These are phyloP conservation scores for Scaptomyza flava DNA, from an alignment of 2,888 invertebrate species.

Conservation along the genomic window DNA sequence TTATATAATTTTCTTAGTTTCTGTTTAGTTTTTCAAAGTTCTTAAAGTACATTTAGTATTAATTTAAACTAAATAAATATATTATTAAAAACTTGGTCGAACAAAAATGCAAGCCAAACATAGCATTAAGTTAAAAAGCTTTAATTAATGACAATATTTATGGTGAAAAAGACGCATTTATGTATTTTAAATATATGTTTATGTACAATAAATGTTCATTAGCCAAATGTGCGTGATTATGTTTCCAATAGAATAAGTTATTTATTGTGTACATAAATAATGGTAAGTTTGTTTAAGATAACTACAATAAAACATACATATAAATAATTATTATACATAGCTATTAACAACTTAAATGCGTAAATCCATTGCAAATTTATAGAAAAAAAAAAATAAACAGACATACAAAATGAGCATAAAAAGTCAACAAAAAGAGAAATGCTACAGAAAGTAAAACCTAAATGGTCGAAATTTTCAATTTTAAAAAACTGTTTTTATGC, in stretches of 20 bases:
- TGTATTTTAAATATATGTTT: neutral
- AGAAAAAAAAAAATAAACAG: slow-evolving; percentile 5
- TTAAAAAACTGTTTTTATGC: slow-evolving; percentile 1
- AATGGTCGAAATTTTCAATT: neutral
- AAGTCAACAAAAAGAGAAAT: slow-evolving; percentile 14
- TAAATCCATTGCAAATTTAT: slow-evolving; percentile 38
- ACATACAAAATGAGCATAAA: slow-evolving; percentile 34
- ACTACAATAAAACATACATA: slow-evolving; percentile 38
- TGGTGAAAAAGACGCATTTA: slow-evolving; percentile 24
- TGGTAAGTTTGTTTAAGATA: slow-evolving; percentile 28
- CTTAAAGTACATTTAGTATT: neutral
- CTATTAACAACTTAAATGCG: slow-evolving; percentile 30
- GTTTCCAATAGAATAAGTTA: slow-evolving; percentile 29
- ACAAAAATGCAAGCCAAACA: slow-evolving; percentile 51
- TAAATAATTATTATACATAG: slow-evolving; percentile 29
- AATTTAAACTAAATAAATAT: slow-evolving; percentile 12
- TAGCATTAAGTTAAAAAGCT: slow-evolving; percentile 50
- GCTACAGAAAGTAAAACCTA: neutral
- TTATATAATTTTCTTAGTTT: neutral
- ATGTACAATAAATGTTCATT: slow-evolving; percentile 43
- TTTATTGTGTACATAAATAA: slow-evolving; percentile 33
- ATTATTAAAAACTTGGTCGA: slow-evolving; percentile 6
- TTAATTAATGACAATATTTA: slow-evolving; percentile 47
- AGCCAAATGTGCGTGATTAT: slow-evolving; percentile 46
- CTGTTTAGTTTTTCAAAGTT: neutral